Base-by-base conservation (phyloP, 2,888 invertebrate species). In the Heliconius aoede region DNA sequence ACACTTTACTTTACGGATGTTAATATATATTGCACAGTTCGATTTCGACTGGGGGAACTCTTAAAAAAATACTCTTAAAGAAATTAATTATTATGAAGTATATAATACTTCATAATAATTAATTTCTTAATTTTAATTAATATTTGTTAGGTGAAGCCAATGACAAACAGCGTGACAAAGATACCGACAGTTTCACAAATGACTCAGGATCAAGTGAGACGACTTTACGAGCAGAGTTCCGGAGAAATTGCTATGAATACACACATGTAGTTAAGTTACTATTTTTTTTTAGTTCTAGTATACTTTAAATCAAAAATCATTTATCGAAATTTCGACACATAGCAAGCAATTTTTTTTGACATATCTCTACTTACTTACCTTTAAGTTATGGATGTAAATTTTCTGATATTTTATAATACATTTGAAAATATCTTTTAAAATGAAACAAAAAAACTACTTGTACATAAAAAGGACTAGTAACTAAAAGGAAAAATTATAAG, bases 171-270 rank as follows among this genome's bases (percentile, higher is more conserved):
- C 83, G 82, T 85, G 26, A 71, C 88, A 0, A 89, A 88, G 76
- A 87, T 94, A 62, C 89, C 92, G 1, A 91, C 93, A 0, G 89
- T 94, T 15, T 93, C 94, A 0, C 91, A 92, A 76, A 86, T 93
- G 86, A 91, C 93, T 0, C 93, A 92, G 74, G 93, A 94, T 61
- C 90, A 93, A 76, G 91, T 92, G 15, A 85, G 90, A 24, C 84
- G 89, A 3, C 86, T 94, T n/a, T 93, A 93, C 82, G 92, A 89
- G n/a, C 89, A 91, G 78, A 89, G 90, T 69, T 79, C 88, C 3
- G 91, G 90, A 0, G 91, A 94, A 26, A 83, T 93, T 36, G 83
- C 88, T 0, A 76, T 93, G 55, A 90, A 90, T 81, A 90, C 90
- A 0, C 93, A 94, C 83, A 92, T 94, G 64, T 93, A 90, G 82